Evolutionary conservation across 2,113 vertebrate species (phyloP), one percentile per base, ranked within the genome.

Genomic region (Pseudopipra pipra): DNA sequence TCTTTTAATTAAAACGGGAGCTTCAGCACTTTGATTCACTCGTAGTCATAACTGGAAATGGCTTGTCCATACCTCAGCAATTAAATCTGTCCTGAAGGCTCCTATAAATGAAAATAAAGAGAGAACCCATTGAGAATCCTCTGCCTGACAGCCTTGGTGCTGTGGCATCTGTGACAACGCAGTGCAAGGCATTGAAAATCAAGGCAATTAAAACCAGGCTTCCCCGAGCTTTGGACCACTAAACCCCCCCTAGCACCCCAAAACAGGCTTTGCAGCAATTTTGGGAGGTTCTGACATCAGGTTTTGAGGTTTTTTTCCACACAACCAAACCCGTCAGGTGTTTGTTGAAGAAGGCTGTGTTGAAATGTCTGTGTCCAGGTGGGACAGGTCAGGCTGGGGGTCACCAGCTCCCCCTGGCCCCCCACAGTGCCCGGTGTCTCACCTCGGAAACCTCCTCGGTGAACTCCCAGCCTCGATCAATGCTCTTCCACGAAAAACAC

Each of bases 1-100:
- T 44, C 85, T 95, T 91, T 89, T 96, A 94, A 96, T 97, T 95
- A 96, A 96, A 96, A 55, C 3, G 12, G 37, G 46, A 8, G 30
- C 37, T 87, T 39, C 56, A 10, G 80, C n/a, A 24, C 35, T 86
- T 73, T 24, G 61, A 37, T 74, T 86, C 72, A 21, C 65, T 83
- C 1, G 0, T 63, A 90, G 74, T 9, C 55, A 4, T 77, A 87
- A 83, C 82, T 96, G 81, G 73, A 62, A 86, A 62, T n/a, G 62
- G 51, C 68, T 82, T 55, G 51, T 79, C 61, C 23, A 3, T 43
- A 73, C 33, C 46, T 41, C 35, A 82, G 75, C 75, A 82, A 73
- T 93, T 84, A 70, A 93, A 85, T 46, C 65, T 73, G 30, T 90
- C 76, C 68, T 70, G 58, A 71, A 88, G 61, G 65, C 44, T 93